Evolutionary conservation across 2,113 vertebrate genomes (phyloP).

Genomic region (Lepus timidus): DNA sequence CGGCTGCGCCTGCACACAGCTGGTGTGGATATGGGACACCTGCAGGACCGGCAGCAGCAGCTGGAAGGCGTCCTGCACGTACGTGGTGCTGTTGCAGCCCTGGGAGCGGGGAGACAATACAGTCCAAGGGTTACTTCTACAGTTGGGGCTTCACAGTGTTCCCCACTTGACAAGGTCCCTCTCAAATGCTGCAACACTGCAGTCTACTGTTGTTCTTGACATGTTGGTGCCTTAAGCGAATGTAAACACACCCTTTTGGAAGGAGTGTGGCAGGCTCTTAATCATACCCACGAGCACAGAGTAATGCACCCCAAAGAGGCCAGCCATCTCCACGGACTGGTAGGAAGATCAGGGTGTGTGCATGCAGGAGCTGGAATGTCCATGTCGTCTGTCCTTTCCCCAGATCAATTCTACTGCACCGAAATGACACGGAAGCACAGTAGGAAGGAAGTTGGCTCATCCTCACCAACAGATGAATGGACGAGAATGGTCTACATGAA

Average conservation of each 20-base stretch:
- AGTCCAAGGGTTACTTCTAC: neutral
- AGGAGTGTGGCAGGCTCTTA: neutral
- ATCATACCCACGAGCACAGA: neutral
- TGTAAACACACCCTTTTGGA: neutral
- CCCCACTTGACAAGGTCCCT: neutral
- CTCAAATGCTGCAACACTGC: neutral
- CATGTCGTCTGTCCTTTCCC: neutral
- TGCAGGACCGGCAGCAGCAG: conserved; percentile 96
- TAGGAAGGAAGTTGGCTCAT: neutral
- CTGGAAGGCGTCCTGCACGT: conserved; percentile 96
- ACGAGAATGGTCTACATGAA: neutral
- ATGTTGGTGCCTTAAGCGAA: neutral
- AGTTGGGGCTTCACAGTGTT: neutral
- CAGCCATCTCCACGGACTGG: neutral
- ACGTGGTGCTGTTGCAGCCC: conserved; percentile 95
- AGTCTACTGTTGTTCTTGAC: neutral
- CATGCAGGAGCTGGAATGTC: neutral
- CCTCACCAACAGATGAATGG: neutral
- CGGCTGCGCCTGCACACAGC: conserved; percentile 73
- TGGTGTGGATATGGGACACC: conserved; percentile 93
- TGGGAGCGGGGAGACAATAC: conserved; percentile 80
- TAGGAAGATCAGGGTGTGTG: neutral
- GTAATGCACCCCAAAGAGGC: neutral
- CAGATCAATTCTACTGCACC: neutral
- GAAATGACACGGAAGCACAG: conserved; percentile 19